Percentiles rank a stretch among this genome's conserved stretches.
phyloP scores from a whole-genome alignment of 2,797 vertebrate genomes.

The Cephalopachus bancanus region DNA sequence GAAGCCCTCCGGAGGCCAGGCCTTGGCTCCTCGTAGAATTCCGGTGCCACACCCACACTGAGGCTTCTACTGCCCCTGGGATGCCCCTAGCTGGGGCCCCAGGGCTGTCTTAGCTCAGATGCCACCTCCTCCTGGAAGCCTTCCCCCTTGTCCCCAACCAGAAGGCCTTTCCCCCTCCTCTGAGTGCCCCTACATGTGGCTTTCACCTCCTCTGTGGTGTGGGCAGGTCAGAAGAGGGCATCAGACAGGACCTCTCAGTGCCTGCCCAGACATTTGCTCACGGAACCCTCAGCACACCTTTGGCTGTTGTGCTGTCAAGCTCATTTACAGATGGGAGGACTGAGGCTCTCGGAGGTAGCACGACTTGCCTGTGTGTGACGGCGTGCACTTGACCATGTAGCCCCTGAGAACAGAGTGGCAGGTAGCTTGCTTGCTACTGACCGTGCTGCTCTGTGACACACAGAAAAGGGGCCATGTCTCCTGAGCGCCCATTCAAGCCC shows the following conservation, averaged over 20 bases:
- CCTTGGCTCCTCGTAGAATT: not conserved
- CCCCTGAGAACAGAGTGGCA: not conserved
- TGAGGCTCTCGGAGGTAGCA: not conserved
- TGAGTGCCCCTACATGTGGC: not conserved
- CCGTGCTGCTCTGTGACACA: not conserved
- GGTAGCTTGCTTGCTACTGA: not conserved
- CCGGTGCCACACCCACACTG: not conserved
- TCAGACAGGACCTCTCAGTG: not conserved
- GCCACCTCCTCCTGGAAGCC: slow-evolving; percentile 60
- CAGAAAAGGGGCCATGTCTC: not conserved
- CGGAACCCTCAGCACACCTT: not conserved
- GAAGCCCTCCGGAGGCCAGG: not conserved
- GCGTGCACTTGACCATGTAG: accelerated
- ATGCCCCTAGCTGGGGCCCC: not conserved
- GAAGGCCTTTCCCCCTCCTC: not conserved
- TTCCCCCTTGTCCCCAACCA: not conserved
- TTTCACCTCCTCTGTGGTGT: not conserved
- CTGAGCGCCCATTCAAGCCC: not conserved
- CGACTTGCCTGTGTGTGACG: not conserved
- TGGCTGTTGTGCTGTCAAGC: not conserved
- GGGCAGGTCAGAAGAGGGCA: not conserved
- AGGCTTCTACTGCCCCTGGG: not conserved
- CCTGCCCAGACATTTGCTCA: not conserved
- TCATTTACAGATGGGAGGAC: not conserved
- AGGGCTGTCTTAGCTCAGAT: not conserved